Percentiles rank a stretch among this genome's conserved stretches.
Conservation (phyloP, 2,113 vertebrate genomes). For the Mohoua ochrocephala region DNA sequence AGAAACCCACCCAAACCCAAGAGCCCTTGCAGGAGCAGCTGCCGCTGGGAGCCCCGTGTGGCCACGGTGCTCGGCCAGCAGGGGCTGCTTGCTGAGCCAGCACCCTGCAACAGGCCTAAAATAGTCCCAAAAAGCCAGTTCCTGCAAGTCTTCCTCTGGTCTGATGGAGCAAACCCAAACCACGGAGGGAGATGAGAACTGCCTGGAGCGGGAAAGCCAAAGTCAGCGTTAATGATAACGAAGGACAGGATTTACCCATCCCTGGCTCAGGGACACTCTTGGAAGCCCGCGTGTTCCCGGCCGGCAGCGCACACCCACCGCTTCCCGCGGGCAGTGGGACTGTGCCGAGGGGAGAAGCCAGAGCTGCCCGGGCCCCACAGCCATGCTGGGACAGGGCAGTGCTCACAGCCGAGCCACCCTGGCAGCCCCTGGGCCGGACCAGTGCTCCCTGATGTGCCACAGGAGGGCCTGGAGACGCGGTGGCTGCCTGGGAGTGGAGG, state of each 20-base stretch:
- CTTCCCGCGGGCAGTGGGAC: rapidly evolving
- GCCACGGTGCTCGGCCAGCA: rapidly evolving
- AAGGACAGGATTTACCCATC: background rate
- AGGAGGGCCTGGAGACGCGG: rapidly evolving
- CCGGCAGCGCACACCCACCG: rapidly evolving
- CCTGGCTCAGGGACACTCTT: background rate
- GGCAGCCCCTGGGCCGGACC: background rate
- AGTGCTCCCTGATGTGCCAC: rapidly evolving
- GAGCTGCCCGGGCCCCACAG: rapidly evolving
- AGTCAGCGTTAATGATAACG: rapidly evolving
- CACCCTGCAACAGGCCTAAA: background rate
- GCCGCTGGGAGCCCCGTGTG: background rate
- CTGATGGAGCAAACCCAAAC: background rate
- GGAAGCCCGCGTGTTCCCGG: rapidly evolving
- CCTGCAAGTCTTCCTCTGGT: background rate
- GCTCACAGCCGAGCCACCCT: background rate
- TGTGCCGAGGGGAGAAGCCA: background rate
- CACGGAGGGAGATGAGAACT: background rate
- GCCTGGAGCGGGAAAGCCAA: background rate
- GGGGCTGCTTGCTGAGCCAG: background rate
- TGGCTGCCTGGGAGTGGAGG: background rate
- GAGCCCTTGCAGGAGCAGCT: background rate
- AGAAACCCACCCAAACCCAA: background rate
- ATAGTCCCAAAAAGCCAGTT: background rate
- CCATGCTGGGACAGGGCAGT: rapidly evolving